phyloP scores from a whole-genome alignment of 2,888 invertebrate genomes.

The Drosophila antonietae region DNA sequence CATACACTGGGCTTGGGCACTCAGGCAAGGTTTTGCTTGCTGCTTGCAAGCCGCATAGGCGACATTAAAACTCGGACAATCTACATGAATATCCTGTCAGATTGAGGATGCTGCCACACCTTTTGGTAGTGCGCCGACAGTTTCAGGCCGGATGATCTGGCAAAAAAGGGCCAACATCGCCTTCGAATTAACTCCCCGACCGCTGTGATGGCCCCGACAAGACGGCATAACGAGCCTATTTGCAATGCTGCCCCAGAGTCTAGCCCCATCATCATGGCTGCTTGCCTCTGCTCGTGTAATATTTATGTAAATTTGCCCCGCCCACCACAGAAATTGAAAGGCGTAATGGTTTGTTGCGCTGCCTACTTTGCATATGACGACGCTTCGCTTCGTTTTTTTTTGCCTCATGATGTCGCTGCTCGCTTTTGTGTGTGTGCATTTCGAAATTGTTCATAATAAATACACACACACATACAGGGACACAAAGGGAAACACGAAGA shows the following conservation, averaged over 20 bases:
- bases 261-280: slow-evolving; percentile 57
- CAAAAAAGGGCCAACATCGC: slow-evolving; percentile 31
- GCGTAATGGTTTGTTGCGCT: slow-evolving; percentile 69
- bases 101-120: slow-evolving; percentile 59
- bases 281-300: slow-evolving; percentile 61
- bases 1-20: neutral
- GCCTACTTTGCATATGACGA: slow-evolving; percentile 65
- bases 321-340: slow-evolving; percentile 67
- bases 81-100: slow-evolving; percentile 30
- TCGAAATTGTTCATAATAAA: slow-evolving; percentile 53
- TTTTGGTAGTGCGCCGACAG: slow-evolving; percentile 56
- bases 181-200: slow-evolving; percentile 55
- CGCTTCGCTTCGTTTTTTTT: slow-evolving; percentile 32
- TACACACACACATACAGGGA: slow-evolving; percentile 13
- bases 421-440: slow-evolving; percentile 57
- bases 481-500: neutral
- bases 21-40: neutral
- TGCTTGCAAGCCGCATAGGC: neutral
- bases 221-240: slow-evolving; percentile 72
- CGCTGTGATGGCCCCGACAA: slow-evolving; percentile 27
- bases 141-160: slow-evolving; percentile 55
- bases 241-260: slow-evolving; percentile 67
- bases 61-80: slow-evolving; percentile 33
- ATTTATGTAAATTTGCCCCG: slow-evolving; percentile 69
- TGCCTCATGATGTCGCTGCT: slow-evolving; percentile 6